Evolutionary conservation across 2,888 invertebrate genomes (phyloP).

Genomic region (Fragum whitleyi): DNA sequence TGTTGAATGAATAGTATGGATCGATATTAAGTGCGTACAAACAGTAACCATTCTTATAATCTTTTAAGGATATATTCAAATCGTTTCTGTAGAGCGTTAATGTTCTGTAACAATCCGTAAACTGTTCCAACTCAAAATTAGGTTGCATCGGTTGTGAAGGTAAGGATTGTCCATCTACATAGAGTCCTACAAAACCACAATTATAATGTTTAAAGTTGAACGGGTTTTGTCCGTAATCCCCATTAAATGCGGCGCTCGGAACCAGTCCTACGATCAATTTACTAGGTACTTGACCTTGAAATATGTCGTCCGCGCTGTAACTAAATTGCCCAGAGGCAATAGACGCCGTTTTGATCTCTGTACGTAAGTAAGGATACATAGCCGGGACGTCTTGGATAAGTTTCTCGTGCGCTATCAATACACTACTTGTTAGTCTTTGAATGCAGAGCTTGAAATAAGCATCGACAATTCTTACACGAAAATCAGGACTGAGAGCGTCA

Average conservation of each 20-base stretch:
- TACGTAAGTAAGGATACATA: conserved; percentile 50
- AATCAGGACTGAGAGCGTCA: background rate
- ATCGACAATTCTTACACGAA: conserved; percentile 48
- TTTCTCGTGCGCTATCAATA: conserved; percentile 40
- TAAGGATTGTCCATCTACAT: too few species aligned
- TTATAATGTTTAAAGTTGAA: conserved; percentile 36
- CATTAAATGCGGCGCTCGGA: conserved; percentile 36
- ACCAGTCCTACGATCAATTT: too few species aligned
- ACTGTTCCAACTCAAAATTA: too few species aligned
- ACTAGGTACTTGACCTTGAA: conserved; percentile 45
- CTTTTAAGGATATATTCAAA: conserved; percentile 30
- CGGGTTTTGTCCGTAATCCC: conserved; percentile 43
- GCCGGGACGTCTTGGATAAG: conserved; percentile 34
- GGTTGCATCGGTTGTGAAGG: too few species aligned
- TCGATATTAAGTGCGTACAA: too few species aligned
- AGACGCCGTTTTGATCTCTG: conserved; percentile 47
- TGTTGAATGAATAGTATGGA: too few species aligned
- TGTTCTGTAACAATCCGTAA: too few species aligned
- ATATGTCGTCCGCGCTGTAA: conserved; percentile 41
- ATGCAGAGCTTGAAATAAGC: conserved; percentile 56
- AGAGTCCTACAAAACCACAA: too few species aligned
- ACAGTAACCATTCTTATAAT: conserved; percentile 44
- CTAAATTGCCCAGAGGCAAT: conserved; percentile 48
- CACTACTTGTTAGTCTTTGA: conserved; percentile 35
- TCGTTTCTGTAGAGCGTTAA: too few species aligned